Evolutionary conservation across 53 echinoderm and acorn worm species (phyloP).

Genomic region (Pentamera pediparva): DNA sequence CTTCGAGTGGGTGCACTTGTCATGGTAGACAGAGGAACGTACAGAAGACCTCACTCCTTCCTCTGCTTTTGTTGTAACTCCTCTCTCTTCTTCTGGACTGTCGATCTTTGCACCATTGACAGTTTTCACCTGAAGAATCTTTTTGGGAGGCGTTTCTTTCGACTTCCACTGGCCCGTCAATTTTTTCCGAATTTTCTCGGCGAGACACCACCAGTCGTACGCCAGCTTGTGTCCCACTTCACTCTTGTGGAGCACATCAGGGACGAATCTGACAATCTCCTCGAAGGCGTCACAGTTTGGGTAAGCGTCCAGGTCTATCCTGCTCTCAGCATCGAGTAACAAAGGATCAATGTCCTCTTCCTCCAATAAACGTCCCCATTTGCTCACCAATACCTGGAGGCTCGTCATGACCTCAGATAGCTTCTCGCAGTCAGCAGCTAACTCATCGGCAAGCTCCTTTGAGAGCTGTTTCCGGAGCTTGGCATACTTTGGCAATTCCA

Average conservation of each 20-base stretch:
- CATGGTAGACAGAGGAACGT: background rate
- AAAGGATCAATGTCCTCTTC: constrained; percentile 55
- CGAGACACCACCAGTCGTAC: constrained; percentile 79
- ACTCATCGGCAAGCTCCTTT: constrained; percentile 14
- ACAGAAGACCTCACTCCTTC: background rate
- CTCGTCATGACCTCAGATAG: constrained; percentile 54
- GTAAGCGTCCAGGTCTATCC: constrained; percentile 37
- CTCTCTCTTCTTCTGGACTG: background rate
- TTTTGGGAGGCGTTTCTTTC: background rate
- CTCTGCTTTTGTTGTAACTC: background rate
- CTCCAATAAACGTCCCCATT: constrained; percentile 62
- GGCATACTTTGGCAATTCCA: constrained; percentile 13
- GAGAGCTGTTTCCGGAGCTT: constrained; percentile 12
- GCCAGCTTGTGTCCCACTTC: constrained; percentile 53
- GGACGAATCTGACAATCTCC: constrained; percentile 56
- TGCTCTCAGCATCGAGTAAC: constrained; percentile 58
- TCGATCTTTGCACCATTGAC: background rate
- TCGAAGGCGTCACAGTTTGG: constrained; percentile 58
- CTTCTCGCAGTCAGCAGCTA: constrained; percentile 51
- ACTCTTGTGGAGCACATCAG: constrained; percentile 74
- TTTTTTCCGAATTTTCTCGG: constrained; percentile 70
- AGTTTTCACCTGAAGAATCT: too few relatives aligned
- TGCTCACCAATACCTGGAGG: constrained; percentile 49
- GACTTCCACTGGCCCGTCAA: constrained; percentile 47
- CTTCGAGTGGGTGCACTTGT: background rate